Conservation (phyloP, 2,888 invertebrate species). For the Diadromus collaris region DNA sequence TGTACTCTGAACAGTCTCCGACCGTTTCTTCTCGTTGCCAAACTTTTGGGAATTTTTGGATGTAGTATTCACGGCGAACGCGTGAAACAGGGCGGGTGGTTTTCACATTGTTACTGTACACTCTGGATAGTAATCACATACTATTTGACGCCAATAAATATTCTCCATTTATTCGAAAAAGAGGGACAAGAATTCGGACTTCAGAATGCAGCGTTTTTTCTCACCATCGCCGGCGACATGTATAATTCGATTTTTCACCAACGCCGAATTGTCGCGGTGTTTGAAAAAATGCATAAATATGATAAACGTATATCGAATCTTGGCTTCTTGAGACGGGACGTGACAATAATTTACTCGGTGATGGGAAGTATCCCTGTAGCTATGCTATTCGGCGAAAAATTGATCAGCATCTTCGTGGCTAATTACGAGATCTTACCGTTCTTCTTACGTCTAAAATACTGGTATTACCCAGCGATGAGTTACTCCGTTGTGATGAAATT, state of each 20-base stretch:
- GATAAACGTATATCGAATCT: conserved; percentile 29
- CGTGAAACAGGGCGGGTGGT: background rate
- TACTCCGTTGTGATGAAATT: conserved; percentile 40
- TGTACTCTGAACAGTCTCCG: background rate
- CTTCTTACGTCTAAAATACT: background rate
- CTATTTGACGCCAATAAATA: background rate
- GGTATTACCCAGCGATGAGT: conserved; percentile 9
- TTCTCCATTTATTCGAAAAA: background rate
- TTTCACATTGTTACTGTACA: background rate
- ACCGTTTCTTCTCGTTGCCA: conserved; percentile 18
- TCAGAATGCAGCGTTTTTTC: background rate
- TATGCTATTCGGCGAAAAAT: background rate
- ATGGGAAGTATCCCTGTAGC: background rate
- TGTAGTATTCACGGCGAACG: conserved; percentile 3
- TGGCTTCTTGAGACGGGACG: conserved; percentile 24
- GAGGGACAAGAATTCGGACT: background rate
- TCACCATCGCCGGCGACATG: conserved; percentile 19
- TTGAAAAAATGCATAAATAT: conserved; percentile 26
- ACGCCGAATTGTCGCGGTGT: background rate
- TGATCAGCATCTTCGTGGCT: background rate
- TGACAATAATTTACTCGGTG: conserved; percentile 6
- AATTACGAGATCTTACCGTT: background rate
- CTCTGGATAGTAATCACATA: conserved; percentile 22
- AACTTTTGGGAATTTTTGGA: conserved; percentile 35
- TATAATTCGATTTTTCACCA: conserved; percentile 35